These are phyloP conservation scores for Chelonus formosanus DNA, from an alignment of 2,888 invertebrate species.

Conservation along the genomic window DNA sequence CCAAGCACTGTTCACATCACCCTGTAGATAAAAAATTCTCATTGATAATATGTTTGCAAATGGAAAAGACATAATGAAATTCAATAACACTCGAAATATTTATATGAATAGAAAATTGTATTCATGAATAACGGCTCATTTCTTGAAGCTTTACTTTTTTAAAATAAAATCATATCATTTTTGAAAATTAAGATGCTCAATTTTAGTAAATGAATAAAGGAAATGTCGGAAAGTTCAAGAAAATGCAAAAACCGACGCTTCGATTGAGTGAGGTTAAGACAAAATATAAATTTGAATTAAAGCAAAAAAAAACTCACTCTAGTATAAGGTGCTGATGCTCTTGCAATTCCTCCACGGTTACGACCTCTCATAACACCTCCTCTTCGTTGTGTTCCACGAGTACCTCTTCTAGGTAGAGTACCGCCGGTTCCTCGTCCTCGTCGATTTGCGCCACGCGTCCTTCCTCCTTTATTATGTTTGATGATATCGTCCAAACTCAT, in stretches of 20 bases:
- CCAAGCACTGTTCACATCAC: constrained; percentile 95
- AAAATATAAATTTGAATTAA: neutral
- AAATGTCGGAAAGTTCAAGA: neutral
- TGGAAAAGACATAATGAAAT: too few species aligned
- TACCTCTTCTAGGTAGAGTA: constrained; percentile 66
- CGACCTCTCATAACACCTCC: constrained; percentile 74
- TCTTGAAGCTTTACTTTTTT: too few species aligned
- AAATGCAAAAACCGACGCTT: constrained; percentile 5
- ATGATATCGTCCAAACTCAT: constrained; percentile 98
- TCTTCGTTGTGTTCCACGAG: constrained; percentile 64
- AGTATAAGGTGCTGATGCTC: constrained; percentile 69
- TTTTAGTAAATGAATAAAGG: neutral
- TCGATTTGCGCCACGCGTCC: constrained; percentile 70
- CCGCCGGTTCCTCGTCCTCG: constrained; percentile 67
- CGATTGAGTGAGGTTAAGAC: constrained; percentile 18
- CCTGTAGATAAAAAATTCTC: constrained; percentile 69
- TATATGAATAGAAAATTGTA: too few species aligned
- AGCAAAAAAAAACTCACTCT: constrained; percentile 69
- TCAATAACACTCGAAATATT: too few species aligned
- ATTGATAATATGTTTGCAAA: too few species aligned
- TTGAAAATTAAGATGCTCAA: too few species aligned
- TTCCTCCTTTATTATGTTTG: constrained; percentile 79
- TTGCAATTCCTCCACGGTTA: constrained; percentile 71
- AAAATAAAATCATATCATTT: too few species aligned
- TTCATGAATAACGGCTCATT: too few species aligned